Base-by-base conservation (phyloP, 2,888 invertebrate genomes). In the Syritta pipiens region DNA sequence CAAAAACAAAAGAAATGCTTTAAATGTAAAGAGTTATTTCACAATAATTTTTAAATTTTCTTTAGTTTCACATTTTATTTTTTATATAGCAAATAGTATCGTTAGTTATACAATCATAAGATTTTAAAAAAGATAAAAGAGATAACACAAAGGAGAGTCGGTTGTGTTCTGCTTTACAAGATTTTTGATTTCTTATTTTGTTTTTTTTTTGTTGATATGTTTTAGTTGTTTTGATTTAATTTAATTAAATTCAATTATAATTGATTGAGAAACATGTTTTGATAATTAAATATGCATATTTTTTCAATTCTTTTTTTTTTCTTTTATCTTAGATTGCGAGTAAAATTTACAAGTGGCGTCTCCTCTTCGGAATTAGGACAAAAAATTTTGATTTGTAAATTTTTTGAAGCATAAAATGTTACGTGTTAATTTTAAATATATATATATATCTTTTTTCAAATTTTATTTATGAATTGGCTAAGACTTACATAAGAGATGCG, bases 331-430 rank as follows among this genome's bases (percentile, higher is more conserved):
- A 32, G 59, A 49, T 55, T 68, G 57, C 59, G 79, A 55, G 32
- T 55, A 72, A 57, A 74, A 72, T 79, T 74, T 74, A 79, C 79
- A 77, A 65, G 59, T 63, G 51, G 30, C 42, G 37, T n/a, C n/a
- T 46, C 10, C 32, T 14, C 10, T 26, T 60, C 53, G 48, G 32
- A 46, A 19, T 68, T 35, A 7, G 20, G 28, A 48, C 20, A 67
- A 53, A 57, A 7, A 55, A 60, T 55, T 60, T 60, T 51, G 46
- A 59, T 60, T 63, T 60, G n/a, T n/a, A n/a, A 32, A 53, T 46
- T 75, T 24, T 42, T 63, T 76, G 57, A 77, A 77, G 77, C 77
- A 60, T 65, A 35, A 44, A 44, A 59, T 77, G 44, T 69, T 49
- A 46, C 51, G 14, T 62, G 32, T 37, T 69, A 57, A 35, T 10